Conservation (phyloP, 2,888 invertebrate species). For the Torymus aiolomorphi region DNA sequence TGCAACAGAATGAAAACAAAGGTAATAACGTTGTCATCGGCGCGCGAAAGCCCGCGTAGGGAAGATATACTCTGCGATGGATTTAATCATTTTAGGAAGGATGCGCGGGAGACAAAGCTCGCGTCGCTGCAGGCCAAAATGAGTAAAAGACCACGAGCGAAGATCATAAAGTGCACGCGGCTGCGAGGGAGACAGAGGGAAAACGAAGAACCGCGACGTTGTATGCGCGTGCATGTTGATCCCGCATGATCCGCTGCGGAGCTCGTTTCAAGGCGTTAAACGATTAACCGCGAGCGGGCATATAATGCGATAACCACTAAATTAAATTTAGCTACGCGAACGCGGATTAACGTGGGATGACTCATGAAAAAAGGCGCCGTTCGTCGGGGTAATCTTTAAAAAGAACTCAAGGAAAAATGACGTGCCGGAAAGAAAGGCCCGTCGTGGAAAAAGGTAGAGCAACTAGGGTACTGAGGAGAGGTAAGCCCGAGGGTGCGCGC, state of each 20-base stretch:
- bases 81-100: conserved; percentile 32
- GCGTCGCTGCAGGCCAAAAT: not conserved
- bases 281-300: conserved; percentile 62
- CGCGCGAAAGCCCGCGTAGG: not conserved
- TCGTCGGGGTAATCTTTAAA: too few relatives aligned
- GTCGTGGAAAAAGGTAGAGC: not conserved
- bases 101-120: conserved; percentile 26
- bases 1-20: not conserved
- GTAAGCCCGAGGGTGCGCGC: not conserved
- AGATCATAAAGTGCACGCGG: conserved; percentile 26
- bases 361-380: not conserved
- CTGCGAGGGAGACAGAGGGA: not conserved
- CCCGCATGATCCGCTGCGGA: conserved; percentile 40
- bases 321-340: conserved; percentile 68
- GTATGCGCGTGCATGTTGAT: conserved; percentile 50
- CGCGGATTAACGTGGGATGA: conserved; percentile 60
- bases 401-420: not conserved
- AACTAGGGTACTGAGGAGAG: not conserved
- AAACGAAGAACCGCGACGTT: not conserved
- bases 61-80: not conserved
- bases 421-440: not conserved
- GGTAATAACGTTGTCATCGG: not conserved
- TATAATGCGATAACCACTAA: conserved; percentile 69
- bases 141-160: conserved; percentile 37
- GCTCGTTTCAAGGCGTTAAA: conserved; percentile 65